Evolutionary conservation across 2,797 vertebrate species (phyloP).

Genomic region (Hoplostethus mediterraneus): DNA sequence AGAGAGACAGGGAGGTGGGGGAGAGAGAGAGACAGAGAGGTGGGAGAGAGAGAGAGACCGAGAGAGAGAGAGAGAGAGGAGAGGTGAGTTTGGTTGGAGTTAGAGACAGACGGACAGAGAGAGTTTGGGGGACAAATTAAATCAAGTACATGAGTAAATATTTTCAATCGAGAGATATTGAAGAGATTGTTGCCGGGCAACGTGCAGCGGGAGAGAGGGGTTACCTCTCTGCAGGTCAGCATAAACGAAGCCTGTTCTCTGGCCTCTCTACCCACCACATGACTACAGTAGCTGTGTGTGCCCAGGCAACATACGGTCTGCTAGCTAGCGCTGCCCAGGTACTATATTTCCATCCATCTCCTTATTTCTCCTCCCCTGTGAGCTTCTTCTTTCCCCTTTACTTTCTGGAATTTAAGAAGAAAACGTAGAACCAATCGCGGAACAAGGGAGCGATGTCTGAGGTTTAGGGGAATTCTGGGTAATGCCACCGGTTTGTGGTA

Average conservation of each 20-base stretch:
- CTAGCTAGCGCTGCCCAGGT: slow-evolving; percentile 25
- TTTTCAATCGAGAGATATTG: slow-evolving; percentile 48
- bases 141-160: slow-evolving; percentile 58
- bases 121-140: slow-evolving; percentile 57
- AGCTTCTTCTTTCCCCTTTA: slow-evolving; percentile 29
- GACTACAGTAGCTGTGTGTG: slow-evolving; percentile 73
- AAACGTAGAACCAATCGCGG: slow-evolving; percentile 52
- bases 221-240: slow-evolving; percentile 53
- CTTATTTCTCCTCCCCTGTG: not conserved
- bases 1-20: not conserved
- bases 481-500: slow-evolving; percentile 75
- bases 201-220: slow-evolving; percentile 22
- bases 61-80: slow-evolving; percentile 29
- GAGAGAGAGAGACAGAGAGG: slow-evolving; percentile 31
- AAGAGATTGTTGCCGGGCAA: slow-evolving; percentile 16
- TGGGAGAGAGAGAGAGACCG: slow-evolving; percentile 14
- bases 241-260: slow-evolving; percentile 81
- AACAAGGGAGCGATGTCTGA: slow-evolving; percentile 66
- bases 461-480: slow-evolving; percentile 73
- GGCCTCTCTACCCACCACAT: slow-evolving; percentile 49
- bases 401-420: slow-evolving; percentile 9
- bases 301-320: slow-evolving; percentile 36
- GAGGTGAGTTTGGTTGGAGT: slow-evolving; percentile 4
- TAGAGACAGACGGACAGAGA: slow-evolving; percentile 18
- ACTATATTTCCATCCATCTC: slow-evolving; percentile 56